A percentile compares a stretch with the other conserved stretches of the same genome.
phyloP scores from a whole-genome alignment of 92 coral and sea anemone species.

The Isaurus tuberculatus region DNA sequence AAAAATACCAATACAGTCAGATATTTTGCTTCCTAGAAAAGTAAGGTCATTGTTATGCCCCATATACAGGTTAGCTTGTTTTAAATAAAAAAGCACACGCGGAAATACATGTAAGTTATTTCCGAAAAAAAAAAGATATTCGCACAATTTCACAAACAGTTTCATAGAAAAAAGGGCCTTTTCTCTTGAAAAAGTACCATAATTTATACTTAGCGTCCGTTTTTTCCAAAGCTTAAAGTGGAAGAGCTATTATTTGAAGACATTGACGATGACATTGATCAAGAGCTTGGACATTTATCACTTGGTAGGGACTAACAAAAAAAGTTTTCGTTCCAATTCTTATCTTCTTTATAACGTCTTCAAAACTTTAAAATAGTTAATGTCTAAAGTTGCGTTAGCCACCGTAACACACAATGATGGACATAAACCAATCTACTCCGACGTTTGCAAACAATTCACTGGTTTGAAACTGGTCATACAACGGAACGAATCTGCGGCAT shows the following conservation, averaged over 20 bases:
- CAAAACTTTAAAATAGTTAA: too few relatives aligned
- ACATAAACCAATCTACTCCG: too few relatives aligned
- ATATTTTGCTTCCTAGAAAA: background rate
- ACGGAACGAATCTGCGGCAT: too few relatives aligned
- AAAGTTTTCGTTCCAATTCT: background rate
- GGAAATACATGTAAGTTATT: background rate
- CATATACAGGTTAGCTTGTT: background rate
- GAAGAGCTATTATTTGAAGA: conserved; percentile 95
- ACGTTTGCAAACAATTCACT: too few relatives aligned
- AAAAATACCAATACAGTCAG: background rate
- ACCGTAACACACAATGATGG: too few relatives aligned
- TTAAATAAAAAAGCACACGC: background rate
- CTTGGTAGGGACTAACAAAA: conserved; percentile 59
- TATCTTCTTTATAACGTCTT: too few relatives aligned
- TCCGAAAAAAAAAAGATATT: too few relatives aligned
- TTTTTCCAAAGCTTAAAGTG: conserved; percentile 34
- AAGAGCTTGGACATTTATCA: conserved; percentile 77
- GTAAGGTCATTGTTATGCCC: too few relatives aligned
- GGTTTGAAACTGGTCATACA: too few relatives aligned
- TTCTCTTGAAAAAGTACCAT: too few relatives aligned
- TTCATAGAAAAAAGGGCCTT: background rate
- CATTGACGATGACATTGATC: conserved; percentile 87
- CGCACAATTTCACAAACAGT: background rate
- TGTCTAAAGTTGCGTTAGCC: too few relatives aligned
- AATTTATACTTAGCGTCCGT: background rate